A percentile compares a stretch with the other conserved stretches of the same genome.
phyloP scores from a whole-genome alignment of 2,113 vertebrate species.

The Microtus oregoni region DNA sequence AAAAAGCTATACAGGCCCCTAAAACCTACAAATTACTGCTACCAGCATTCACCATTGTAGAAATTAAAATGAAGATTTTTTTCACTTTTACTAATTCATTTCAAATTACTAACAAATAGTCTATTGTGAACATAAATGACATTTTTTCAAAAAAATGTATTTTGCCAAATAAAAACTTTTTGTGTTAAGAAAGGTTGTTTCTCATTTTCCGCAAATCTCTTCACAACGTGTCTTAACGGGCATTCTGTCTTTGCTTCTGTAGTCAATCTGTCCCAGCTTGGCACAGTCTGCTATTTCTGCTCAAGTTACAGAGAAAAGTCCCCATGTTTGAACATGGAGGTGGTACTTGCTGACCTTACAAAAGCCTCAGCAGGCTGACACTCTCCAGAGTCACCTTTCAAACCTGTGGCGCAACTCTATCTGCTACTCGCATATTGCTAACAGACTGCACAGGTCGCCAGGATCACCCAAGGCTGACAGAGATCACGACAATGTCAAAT shows the following conservation, averaged over 20 bases:
- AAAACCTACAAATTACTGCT: background rate
- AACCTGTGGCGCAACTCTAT: background rate
- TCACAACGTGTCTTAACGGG: background rate
- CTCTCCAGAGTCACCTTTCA: background rate
- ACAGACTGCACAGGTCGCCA: background rate
- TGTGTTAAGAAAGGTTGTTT: background rate
- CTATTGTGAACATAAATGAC: background rate
- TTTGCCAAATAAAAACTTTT: slow-evolving; percentile 9
- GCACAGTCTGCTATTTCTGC: too few species aligned
- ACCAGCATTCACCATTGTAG: background rate
- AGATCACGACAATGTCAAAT: background rate
- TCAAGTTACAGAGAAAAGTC: background rate
- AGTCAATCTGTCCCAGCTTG: background rate
- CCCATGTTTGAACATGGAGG: background rate
- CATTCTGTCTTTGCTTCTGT: too few species aligned
- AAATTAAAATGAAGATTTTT: background rate
- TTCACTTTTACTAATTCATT: slow-evolving; percentile 13
- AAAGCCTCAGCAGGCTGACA: background rate
- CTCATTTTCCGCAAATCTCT: background rate
- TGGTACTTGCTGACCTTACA: background rate
- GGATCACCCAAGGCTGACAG: background rate
- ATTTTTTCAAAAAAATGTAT: background rate
- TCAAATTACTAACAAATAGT: background rate
- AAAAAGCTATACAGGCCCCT: background rate
- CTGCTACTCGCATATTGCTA: background rate